Evolutionary conservation across 2,888 invertebrate species (phyloP).

Genomic region (Poecilobothrus nobilitatus): DNA sequence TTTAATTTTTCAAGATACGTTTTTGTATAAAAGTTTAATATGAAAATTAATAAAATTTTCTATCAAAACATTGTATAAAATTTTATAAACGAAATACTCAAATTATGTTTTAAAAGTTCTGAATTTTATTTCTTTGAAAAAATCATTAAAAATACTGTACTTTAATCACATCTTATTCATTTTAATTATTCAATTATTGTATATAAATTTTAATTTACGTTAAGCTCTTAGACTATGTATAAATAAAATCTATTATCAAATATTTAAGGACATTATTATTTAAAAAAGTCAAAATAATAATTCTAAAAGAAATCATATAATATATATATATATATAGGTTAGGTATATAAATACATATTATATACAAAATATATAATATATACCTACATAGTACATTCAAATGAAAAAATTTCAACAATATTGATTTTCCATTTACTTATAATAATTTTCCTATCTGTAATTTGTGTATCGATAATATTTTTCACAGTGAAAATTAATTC

Average conservation of each 20-base stretch:
- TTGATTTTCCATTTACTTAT: conserved; percentile 1
- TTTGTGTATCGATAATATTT: background rate
- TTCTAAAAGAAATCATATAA: no score
- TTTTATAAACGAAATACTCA: no score
- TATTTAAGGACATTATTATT: background rate
- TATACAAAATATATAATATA: background rate
- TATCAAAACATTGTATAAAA: no score
- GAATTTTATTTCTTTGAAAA: no score
- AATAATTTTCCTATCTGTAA: background rate
- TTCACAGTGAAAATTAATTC: background rate
- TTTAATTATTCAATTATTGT: no score
- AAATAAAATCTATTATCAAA: background rate
- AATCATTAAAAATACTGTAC: no score
- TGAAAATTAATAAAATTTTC: no score
- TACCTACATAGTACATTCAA: background rate
- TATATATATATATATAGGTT: background rate
- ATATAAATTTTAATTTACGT: no score
- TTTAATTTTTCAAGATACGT: no score
- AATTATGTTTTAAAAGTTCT: no score
- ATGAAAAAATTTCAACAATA: background rate
- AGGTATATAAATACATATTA: background rate
- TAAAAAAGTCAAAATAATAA: background rate
- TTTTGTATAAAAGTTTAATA: no score
- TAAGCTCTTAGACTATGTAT: background rate
- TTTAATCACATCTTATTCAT: no score